Evolutionary conservation across 2,113 vertebrate species (phyloP), one percentile per base, ranked within the genome.

Genomic region (Myotis yumanensis): DNA sequence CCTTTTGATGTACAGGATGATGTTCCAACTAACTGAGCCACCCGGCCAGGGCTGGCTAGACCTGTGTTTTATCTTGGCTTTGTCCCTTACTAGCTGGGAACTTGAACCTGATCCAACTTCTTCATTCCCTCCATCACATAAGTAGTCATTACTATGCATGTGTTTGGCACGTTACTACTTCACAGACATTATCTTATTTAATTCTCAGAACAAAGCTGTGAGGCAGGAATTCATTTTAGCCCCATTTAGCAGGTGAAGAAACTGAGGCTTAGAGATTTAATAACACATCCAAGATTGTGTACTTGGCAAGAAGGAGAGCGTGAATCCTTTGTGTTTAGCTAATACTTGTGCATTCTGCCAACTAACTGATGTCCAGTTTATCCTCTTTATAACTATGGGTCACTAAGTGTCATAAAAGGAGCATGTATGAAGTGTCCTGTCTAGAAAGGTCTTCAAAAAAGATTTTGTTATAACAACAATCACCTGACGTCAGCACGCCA

Each of bases 401-500:
- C 66, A 25, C 11, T 40, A 46, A 95, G 62, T 86, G 40, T n/a
- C 48, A 51, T 54, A 62, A n/a, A 87, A 46, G 28, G 52, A 76
- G 18, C 23, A 57, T 30, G 8, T 16, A 16, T 52, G 64, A 89
- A 83, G 54, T 48, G 35, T 18, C 25, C 15, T 12, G 66, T 18
- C 22, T 12, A 51, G 90, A 30, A 20, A 75, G 46, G n/a, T 15
- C 46, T 48, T 89, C 48, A 81, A 28, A 71, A 75, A 46, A 1
- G 0, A 28, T 11, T 7, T 48, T 30, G 46, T 52, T 80, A 18
- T 35, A 68, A 28, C 1, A 11, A 6, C 1, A 11, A 6, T 46
- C 16, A 18, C 23, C 0, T 6, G 32, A 40, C 0, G 1, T 57
- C 52, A 85, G 76, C 16, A 25, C 0, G 0, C 20, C 12, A 3